These are phyloP conservation scores for Gavialis gangeticus DNA, from an alignment of 2,113 vertebrate genomes.

Conservation along the genomic window DNA sequence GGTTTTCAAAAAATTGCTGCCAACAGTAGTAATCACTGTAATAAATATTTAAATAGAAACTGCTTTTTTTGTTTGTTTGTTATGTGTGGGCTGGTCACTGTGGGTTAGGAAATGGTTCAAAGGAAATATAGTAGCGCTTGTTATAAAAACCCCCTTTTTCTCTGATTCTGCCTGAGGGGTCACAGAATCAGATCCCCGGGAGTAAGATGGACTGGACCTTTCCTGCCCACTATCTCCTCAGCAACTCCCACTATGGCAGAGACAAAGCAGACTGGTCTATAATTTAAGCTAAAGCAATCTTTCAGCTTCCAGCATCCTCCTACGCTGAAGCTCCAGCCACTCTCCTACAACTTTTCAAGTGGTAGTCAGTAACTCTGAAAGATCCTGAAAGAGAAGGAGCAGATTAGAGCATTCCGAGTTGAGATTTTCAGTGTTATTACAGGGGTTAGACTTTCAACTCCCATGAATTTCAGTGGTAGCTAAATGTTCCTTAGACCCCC, in stretches of 20 bases:
- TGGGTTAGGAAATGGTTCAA: neutral
- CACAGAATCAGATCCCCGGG: neutral
- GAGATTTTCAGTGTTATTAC: neutral
- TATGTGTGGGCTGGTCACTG: neutral
- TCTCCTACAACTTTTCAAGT: no score
- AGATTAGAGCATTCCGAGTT: neutral
- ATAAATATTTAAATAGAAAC: constrained; percentile 5
- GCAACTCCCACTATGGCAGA: neutral
- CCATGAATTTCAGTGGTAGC: neutral
- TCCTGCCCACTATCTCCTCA: neutral
- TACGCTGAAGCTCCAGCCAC: neutral
- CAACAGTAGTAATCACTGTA: neutral
- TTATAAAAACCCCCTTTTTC: neutral
- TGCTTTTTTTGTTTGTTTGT: constrained; percentile 26
- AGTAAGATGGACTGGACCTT: neutral
- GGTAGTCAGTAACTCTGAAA: neutral
- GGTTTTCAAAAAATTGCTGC: neutral
- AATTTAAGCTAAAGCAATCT: neutral
- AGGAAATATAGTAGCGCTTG: neutral
- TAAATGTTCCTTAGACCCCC: neutral
- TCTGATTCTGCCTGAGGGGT: neutral
- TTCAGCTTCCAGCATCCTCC: neutral
- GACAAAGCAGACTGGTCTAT: neutral
- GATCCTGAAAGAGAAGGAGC: neutral
- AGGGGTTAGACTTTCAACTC: neutral